Evolutionary conservation across 1,140 invertebrate species (phyloP), one percentile per base, ranked within the genome.

Genomic region (Diachasmimorpha longicaudata): DNA sequence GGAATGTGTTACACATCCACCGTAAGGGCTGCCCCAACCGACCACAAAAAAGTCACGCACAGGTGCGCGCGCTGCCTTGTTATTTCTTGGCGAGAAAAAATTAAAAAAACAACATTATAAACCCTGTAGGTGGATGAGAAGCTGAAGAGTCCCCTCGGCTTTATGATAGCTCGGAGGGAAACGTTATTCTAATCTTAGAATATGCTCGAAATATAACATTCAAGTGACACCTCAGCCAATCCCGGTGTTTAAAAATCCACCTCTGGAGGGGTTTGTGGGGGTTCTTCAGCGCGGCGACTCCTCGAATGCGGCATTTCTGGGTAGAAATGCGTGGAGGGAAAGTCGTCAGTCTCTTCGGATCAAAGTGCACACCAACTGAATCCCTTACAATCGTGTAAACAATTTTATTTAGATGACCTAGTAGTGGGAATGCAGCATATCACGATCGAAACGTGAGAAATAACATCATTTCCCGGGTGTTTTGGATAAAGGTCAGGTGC

Each of bases 141-240:
- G 58, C 72, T 75, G 70, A 77, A 69, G 63, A 68, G 44, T 52
- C 66, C 36, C 44, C 67, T 69, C 31, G 19, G 42, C 52, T 37
- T 74, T 44, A 37, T 48, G 21, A 25, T 67, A 46, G 25, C 19
- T 37, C 46, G 66, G 63, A 46, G 79, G 82, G 73, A 77, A 52
- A 78, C 78, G 77, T 55, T n/a, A 78, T 79, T 84, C 86, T 87
- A 88, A 88, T 87, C 81, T 85, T 87, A 88, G 85, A 83, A 79
- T 78, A 79, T 79, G 83, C 87, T 86, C 84, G 80, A 88, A 87
- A 88, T 87, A 87, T 87, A 86, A 87, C 85, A 81, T 68, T 63
- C 23, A 25, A 83, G 81, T 82, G 82, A 79, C 80, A 81, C 77
- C 78, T 81, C 80, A 73, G 79, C 77, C 79, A 79, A 81, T 79